Base-by-base conservation (phyloP, 35 echinoderm and acorn worm species). In the Apostichopus parvimensis region DNA sequence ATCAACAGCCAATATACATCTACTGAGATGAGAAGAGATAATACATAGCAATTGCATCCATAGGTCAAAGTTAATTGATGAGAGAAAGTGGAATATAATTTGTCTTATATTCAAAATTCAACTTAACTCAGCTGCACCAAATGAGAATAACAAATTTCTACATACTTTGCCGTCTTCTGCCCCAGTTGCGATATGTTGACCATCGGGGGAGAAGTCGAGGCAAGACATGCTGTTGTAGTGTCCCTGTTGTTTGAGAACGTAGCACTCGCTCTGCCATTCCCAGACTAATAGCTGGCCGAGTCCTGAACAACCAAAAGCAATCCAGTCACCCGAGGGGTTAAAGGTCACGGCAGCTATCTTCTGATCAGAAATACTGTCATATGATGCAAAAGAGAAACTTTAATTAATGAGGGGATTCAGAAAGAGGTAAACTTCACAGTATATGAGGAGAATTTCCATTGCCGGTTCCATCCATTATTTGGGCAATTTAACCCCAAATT, bases 231-330 rank as follows among this genome's bases (percentile, higher is more conserved):
- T 93, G 91, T 96, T 99, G 75, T 93, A 96, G 73, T 99, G 97
- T 9, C 97, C 97, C 90, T 99, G 97, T 72, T 99, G 97, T 73
- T 99, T 99, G 13, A 99, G 77, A n/a, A 99, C 95, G 14, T 96
- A 96, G 82, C 91, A 94, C 76, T 99, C 97, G 78, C 97, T 99
- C 71, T 96, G 95, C 97, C 97, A 99, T 53, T 99, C 97, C 97
- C 97, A 99, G 9, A 99, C 97, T 34, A 96, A 77, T 34, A 99
- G 89, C 84, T 99, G 94, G 8, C 97, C 97, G 6, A 96, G 88
- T 0, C 93, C 95, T 13, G 87, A 80, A 92, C 97, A 99, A 20
- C 97, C 97, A 84, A 99, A 93, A 0, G 91, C 97, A 54, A 98
- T 96, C 97, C 97, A 99, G 60, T 99, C 97, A 61, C 97, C 97